Evolutionary conservation across 2,888 invertebrate genomes (phyloP).

Genomic region (Ariolimax columbianus): DNA sequence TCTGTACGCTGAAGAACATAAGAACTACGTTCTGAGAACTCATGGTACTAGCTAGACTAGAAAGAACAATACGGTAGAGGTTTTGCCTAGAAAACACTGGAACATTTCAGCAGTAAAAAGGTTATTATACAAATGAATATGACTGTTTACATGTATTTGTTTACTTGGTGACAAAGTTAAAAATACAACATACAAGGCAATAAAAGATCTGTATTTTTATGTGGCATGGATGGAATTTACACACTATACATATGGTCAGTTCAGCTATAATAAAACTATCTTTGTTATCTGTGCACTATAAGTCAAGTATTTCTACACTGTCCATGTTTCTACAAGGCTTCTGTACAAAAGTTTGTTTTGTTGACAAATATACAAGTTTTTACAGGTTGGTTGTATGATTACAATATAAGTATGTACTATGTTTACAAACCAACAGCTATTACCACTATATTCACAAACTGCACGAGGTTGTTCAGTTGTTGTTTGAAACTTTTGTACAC

Average conservation of each 20-base stretch:
- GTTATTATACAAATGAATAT: conserved; percentile 4
- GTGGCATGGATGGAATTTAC: conserved; percentile 24
- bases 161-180: conserved; percentile 4
- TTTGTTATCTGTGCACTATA: background rate
- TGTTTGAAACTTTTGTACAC: background rate
- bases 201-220: conserved; percentile 8
- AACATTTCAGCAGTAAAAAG: background rate
- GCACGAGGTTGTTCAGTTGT: background rate
- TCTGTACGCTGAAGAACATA: no score
- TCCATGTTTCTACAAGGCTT: background rate
- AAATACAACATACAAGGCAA: background rate
- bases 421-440: background rate
- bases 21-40: background rate
- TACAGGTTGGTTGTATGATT: background rate
- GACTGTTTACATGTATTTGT: background rate
- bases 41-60: background rate
- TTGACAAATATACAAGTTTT: conserved; percentile 18
- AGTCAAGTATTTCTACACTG: conserved; percentile 11
- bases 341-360: conserved; percentile 25
- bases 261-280: background rate
- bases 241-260: conserved; percentile 18
- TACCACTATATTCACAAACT: conserved; percentile 18
- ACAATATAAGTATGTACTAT: background rate
- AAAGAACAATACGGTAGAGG: background rate
- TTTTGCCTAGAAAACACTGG: background rate